These are phyloP conservation scores for Autographa gamma DNA, from an alignment of 2,888 invertebrate species.

Conservation along the genomic window DNA sequence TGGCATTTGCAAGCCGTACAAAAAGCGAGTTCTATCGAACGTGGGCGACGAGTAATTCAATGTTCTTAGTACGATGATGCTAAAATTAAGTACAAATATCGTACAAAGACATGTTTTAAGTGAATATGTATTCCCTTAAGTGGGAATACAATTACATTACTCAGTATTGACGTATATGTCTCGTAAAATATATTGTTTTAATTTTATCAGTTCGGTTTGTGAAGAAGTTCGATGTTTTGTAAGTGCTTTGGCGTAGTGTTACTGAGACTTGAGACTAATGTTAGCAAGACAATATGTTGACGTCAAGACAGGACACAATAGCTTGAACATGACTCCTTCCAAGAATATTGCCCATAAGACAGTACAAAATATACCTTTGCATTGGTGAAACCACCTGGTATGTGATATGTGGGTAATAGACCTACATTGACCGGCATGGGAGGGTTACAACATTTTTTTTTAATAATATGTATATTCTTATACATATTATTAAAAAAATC, in stretches of 20 bases:
- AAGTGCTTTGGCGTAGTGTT: not conserved
- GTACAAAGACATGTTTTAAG: too few species aligned
- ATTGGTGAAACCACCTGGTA: too few species aligned
- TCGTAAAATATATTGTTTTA: too few species aligned
- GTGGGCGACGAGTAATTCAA: not conserved
- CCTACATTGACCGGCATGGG: too few species aligned
- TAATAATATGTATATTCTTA: too few species aligned
- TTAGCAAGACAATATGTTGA: not conserved
- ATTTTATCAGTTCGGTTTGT: not conserved
- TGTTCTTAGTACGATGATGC: not conserved
- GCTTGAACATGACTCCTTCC: not conserved
- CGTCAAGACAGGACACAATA: not conserved
- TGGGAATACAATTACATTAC: too few species aligned
- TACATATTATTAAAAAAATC: too few species aligned
- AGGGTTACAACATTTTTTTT: too few species aligned
- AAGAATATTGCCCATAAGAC: not conserved
- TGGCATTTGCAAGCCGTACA: not conserved
- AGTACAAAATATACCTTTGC: not conserved
- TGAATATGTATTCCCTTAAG: too few species aligned
- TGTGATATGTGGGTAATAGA: too few species aligned
- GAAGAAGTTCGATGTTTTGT: not conserved
- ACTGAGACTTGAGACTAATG: slow-evolving; percentile 1
- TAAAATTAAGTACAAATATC: not conserved
- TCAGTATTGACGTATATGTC: too few species aligned
- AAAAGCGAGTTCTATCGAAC: not conserved